Percentiles rank a stretch among this genome's conserved stretches.
Evolutionary conservation across 1,140 invertebrate species (phyloP).

Genomic region (Philotrypesis tridentata): DNA sequence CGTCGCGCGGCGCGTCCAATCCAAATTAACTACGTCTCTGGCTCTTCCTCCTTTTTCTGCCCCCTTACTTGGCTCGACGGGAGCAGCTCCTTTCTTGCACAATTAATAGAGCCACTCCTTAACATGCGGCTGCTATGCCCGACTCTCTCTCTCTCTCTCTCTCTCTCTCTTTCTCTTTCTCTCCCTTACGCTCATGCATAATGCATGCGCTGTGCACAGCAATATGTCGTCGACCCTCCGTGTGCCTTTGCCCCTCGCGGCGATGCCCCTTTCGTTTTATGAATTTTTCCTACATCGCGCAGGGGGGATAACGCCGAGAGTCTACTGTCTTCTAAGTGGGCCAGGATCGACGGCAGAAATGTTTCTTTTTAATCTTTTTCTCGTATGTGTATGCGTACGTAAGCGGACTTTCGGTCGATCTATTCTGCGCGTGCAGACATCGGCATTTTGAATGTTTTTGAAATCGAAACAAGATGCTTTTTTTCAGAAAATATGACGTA

Average conservation of each 20-base stretch:
- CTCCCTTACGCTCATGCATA: slow-evolving; percentile 11
- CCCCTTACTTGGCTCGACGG: neutral
- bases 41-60: neutral
- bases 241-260: neutral
- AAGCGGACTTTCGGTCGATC: no score
- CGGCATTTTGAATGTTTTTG: no score
- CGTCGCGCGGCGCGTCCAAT: no score
- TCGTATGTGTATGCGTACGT: neutral
- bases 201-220: slow-evolving; percentile 13
- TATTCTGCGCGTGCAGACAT: no score
- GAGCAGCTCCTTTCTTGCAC: neutral
- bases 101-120: slow-evolving; percentile 39
- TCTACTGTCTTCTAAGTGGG: neutral
- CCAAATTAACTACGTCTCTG: neutral
- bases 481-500: no score
- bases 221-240: slow-evolving; percentile 36
- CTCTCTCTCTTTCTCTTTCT: no score
- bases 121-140: neutral
- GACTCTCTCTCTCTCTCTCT: neutral
- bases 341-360: neutral
- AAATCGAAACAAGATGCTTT: no score
- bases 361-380: neutral
- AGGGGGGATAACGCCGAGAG: neutral
- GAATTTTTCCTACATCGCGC: slow-evolving; percentile 39
- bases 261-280: slow-evolving; percentile 29